Conservation (phyloP, 2,113 vertebrate species). For the Tor tambroides region DNA sequence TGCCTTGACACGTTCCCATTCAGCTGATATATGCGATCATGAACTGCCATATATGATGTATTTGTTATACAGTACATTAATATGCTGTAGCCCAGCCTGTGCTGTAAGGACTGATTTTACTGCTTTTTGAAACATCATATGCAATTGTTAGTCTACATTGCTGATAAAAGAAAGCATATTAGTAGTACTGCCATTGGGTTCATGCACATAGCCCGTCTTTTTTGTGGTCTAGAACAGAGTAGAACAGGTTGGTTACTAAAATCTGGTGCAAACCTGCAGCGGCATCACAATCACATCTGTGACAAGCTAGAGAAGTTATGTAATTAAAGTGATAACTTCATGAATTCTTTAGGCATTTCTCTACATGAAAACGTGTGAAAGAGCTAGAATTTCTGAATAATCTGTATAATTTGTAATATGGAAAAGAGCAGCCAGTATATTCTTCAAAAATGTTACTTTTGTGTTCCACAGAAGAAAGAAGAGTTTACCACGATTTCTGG, state of each 20-base stretch:
- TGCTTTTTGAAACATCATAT: neutral
- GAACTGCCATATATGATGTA: neutral
- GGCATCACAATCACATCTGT: constrained; percentile 11
- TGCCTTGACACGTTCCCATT: neutral
- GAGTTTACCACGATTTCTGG: neutral
- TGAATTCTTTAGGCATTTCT: neutral
- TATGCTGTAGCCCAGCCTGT: neutral
- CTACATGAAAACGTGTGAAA: neutral
- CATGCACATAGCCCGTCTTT: neutral
- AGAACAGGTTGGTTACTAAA: constrained; percentile 7
- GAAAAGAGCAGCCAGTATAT: neutral
- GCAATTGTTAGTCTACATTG: neutral
- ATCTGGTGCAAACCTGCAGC: constrained; percentile 31
- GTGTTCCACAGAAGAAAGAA: neutral
- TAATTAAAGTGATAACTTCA: constrained; percentile 13
- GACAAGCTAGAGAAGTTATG: neutral
- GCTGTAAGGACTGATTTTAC: neutral
- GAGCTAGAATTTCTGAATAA: neutral
- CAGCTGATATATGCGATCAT: neutral
- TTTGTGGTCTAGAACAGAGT: neutral
- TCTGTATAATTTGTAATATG: neutral
- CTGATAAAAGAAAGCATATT: neutral
- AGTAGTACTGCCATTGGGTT: neutral
- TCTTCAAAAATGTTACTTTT: neutral
- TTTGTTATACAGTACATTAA: neutral